These are phyloP conservation scores for Butastur rufipennis DNA, from an alignment of 2,113 vertebrate species.

Conservation along the genomic window DNA sequence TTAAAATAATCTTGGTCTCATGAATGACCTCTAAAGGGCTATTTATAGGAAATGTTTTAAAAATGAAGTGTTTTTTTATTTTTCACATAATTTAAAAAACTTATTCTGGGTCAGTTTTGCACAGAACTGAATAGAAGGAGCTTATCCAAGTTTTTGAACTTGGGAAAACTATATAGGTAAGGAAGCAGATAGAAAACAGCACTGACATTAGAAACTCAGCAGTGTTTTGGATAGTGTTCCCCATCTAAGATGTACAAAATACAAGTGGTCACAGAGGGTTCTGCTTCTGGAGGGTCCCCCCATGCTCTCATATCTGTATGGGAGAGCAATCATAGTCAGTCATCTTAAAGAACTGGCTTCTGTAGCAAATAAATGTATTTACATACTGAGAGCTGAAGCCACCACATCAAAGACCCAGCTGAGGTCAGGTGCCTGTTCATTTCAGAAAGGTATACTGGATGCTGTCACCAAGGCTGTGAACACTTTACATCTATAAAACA, in stretches of 20 bases:
- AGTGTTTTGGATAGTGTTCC: neutral
- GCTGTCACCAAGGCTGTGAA: constrained; percentile 54
- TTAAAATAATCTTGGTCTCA: neutral
- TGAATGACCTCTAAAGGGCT: neutral
- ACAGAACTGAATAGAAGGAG: neutral
- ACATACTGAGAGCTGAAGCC: constrained; percentile 41
- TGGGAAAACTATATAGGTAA: neutral
- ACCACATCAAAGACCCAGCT: constrained; percentile 54
- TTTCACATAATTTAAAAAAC: neutral
- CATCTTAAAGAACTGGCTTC: neutral
- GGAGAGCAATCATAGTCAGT: neutral
- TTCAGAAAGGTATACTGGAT: constrained; percentile 50
- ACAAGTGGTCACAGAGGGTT: neutral
- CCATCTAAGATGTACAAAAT: neutral
- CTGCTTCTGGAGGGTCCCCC: neutral
- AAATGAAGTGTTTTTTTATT: neutral
- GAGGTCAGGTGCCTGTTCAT: constrained; percentile 60
- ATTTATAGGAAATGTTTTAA: neutral
- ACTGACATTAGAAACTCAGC: neutral
- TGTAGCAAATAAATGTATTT: constrained; percentile 57
- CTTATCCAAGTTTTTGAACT: neutral
- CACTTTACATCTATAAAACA: constrained; percentile 68
- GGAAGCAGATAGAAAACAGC: neutral
- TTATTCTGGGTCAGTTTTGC: neutral
- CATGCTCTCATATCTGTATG: neutral